Percentiles rank a stretch among this genome's conserved stretches.
phyloP scores from a whole-genome alignment of 2,888 invertebrate genomes.

The Philereme transversata region DNA sequence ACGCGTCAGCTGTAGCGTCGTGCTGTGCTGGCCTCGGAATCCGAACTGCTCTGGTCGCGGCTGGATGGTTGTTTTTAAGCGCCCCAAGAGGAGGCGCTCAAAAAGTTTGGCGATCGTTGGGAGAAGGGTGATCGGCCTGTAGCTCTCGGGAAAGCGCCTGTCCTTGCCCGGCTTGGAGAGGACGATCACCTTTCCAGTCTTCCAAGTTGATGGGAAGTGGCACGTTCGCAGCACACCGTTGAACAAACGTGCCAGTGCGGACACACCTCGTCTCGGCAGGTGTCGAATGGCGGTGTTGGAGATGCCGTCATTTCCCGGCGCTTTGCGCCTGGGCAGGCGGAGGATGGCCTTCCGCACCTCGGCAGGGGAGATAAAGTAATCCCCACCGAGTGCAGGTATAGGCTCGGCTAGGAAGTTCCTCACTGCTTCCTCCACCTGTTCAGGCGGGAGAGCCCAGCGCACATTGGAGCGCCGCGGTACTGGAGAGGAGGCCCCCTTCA shows the following conservation, averaged over 20 bases:
- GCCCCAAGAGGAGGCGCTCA: too few relatives aligned
- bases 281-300: constrained; percentile 3
- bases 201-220: constrained; percentile 33
- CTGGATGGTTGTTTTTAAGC: too few relatives aligned
- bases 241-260: constrained; percentile 11
- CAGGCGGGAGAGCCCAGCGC: not conserved
- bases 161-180: too few relatives aligned
- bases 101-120: too few relatives aligned
- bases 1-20: constrained; percentile 42
- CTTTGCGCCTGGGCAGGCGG: constrained; percentile 4
- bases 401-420: not conserved
- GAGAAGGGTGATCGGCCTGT: constrained; percentile 34
- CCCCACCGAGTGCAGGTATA: not conserved
- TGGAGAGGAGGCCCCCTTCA: not conserved
- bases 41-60: too few relatives aligned
- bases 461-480: not conserved
- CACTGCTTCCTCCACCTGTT: not conserved
- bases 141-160: constrained; percentile 31
- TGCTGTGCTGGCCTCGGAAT: constrained; percentile 37
- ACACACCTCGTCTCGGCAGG: not conserved
- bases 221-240: constrained; percentile 22
- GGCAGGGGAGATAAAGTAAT: constrained; percentile 7
- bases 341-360: constrained; percentile 7
- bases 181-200: too few relatives aligned
- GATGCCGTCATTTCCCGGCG: constrained; percentile 15